Evolutionary conservation across 2,797 vertebrate species (phyloP).

Genomic region (Notoglanidium macrostoma): DNA sequence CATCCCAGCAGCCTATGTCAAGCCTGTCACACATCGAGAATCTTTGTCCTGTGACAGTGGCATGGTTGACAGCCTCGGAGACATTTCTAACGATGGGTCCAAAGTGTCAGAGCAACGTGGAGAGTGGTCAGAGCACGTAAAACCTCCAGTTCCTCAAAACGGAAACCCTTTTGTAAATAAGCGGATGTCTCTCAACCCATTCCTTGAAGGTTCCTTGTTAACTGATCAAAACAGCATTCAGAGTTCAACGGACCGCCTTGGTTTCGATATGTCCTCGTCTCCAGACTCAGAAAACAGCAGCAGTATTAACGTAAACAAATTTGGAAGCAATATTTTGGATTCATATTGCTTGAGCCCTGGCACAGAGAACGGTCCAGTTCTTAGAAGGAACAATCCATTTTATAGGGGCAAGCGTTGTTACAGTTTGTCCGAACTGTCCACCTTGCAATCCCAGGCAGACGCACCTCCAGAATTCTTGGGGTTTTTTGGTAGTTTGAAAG

Average conservation of each 20-base stretch:
- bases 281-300: constrained; percentile 63
- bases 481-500: constrained; percentile 88
- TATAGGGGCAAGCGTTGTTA: constrained; percentile 96
- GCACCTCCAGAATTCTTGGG: constrained; percentile 62
- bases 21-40: constrained; percentile 83
- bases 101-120: constrained; percentile 86
- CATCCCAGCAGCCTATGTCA: constrained; percentile 91
- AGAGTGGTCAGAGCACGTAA: constrained; percentile 77
- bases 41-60: constrained; percentile 91
- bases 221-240: constrained; percentile 72
- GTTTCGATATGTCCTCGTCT: constrained; percentile 40
- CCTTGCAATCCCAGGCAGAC: constrained; percentile 86
- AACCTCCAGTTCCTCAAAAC: constrained; percentile 69
- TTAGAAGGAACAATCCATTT: constrained; percentile 87
- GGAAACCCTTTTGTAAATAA: constrained; percentile 87
- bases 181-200: constrained; percentile 85
- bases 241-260: constrained; percentile 78
- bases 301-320: constrained; percentile 69
- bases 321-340: constrained; percentile 74
- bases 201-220: constrained; percentile 77
- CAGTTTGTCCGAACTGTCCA: constrained; percentile 92
- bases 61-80: constrained; percentile 86
- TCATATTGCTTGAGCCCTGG: constrained; percentile 64
- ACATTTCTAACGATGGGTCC: constrained; percentile 81
- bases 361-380: constrained; percentile 59